Evolutionary conservation across 2,888 invertebrate genomes (phyloP).

Genomic region (Leptopterna dolabrata): DNA sequence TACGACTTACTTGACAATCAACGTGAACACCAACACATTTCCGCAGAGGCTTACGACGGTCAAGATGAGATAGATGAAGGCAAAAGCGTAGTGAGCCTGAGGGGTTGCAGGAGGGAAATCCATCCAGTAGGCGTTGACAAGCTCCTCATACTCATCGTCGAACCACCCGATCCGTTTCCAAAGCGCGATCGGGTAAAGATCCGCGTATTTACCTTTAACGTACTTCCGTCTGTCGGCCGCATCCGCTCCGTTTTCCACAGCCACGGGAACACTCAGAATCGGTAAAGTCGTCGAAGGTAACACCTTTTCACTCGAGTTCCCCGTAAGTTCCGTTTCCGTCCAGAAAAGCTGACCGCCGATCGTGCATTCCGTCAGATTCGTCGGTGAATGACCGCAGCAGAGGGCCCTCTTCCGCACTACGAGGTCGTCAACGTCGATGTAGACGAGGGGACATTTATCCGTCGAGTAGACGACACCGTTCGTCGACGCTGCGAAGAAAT

Average conservation of each 20-base stretch:
- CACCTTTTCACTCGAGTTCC: not conserved
- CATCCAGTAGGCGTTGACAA: slow-evolving; percentile 35
- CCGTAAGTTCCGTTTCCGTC: slow-evolving; percentile 13
- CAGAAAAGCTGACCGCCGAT: not conserved
- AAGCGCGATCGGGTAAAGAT: slow-evolving; percentile 23
- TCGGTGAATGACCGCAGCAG: not conserved
- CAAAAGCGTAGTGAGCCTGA: slow-evolving; percentile 38
- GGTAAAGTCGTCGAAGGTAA: not conserved
- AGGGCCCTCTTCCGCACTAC: not conserved
- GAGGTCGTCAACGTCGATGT: not conserved
- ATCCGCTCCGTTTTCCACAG: not conserved
- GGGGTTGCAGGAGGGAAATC: slow-evolving; percentile 36
- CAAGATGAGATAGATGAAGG: slow-evolving; percentile 15
- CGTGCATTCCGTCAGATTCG: slow-evolving; percentile 12
- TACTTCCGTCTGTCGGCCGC: not conserved
- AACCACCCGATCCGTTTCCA: slow-evolving; percentile 39
- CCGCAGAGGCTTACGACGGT: slow-evolving; percentile 24
- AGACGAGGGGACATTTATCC: slow-evolving; percentile 1
- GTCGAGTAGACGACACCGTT: slow-evolving; percentile 2
- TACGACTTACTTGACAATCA: slow-evolving; percentile 40
- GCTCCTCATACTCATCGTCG: not conserved
- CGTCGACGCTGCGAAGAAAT: not conserved
- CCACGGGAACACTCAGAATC: not conserved
- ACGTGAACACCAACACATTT: slow-evolving; percentile 23
- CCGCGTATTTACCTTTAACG: not conserved